Evolutionary conservation across 2,888 invertebrate genomes (phyloP), one percentile per base, ranked within the genome.

Genomic region (Brachynemurus nebulosus): DNA sequence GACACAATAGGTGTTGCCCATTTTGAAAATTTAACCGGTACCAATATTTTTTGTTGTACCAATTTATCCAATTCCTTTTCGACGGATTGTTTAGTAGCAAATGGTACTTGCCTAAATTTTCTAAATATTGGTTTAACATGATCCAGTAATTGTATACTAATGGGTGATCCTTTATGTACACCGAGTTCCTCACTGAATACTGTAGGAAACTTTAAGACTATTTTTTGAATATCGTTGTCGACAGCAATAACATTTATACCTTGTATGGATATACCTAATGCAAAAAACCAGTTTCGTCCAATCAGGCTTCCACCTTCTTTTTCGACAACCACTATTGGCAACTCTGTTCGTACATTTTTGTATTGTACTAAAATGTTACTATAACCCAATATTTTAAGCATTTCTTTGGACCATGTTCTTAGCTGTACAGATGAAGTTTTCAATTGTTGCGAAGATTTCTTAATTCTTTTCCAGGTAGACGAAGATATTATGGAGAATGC

Each of bases 1-100:
- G 50, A 47, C 27, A 57, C 55, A 2, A 57, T 48, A 2, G 56
- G 55, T 27, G 54, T 55, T 11, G 55, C 55, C 56, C 56, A 57
- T 48, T 47, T 42, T 14, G 52, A 45, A 23, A 49, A 37, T 33
- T 44, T 36, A n/a, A 51, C 37, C 11, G 49, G 47, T 33, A 48
- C 52, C 12, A 54, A 40, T 41, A 56, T 48, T 6, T 49, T 50
- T 47, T 52, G 52, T 19, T 33, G 12, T 11, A 50, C 41, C n/a
- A 55, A 35, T 23, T 45, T 49, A 40, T 50, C 41, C 7, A 56
- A 33, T 42, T 54, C 50, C 18, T 25, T 33, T 21, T 54, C 52
- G 16, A 50, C 44, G 21, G 45, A 21, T 11, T 37, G 36, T 34
- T 40, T 44, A 23, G 9, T n/a, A n/a, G n/a, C n/a, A n/a, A n/a